Conservation (phyloP, 2,888 invertebrate genomes). For the Lepidochitona cinerea region DNA sequence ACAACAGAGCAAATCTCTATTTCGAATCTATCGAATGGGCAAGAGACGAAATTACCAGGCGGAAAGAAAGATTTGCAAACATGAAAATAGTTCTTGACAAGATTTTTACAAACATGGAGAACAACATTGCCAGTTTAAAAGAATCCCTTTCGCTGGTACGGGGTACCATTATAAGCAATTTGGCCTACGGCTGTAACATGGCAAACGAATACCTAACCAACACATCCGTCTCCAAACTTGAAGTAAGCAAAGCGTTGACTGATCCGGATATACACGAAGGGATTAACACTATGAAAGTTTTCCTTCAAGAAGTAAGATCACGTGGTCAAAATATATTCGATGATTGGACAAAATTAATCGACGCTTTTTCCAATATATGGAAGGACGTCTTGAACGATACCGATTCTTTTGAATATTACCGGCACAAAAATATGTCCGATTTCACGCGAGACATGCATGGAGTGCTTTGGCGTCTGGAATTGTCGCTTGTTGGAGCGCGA, state of each 20-base stretch:
- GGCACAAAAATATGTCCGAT: conserved; percentile 34
- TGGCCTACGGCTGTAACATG: conserved; percentile 23
- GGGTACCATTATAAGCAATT: conserved; percentile 23
- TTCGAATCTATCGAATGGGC: conserved; percentile 49
- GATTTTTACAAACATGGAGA: conserved; percentile 21
- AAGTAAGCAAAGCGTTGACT: conserved; percentile 34
- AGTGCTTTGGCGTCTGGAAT: conserved; percentile 25
- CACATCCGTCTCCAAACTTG: conserved; percentile 25
- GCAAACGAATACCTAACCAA: conserved; percentile 30
- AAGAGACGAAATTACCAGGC: conserved; percentile 28
- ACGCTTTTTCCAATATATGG: conserved; percentile 41
- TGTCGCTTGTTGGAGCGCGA: conserved; percentile 10
- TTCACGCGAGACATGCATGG: conserved; percentile 31
- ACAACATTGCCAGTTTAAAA: conserved; percentile 27
- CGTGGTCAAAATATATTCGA: conserved; percentile 49
- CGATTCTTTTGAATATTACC: conserved; percentile 45
- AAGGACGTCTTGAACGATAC: conserved; percentile 41
- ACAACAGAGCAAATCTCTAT: conserved; percentile 28
- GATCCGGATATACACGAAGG: conserved; percentile 34
- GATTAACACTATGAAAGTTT: conserved; percentile 32
- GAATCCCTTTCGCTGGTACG: conserved; percentile 23
- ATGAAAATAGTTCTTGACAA: conserved; percentile 18
- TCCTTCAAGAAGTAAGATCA: conserved; percentile 47
- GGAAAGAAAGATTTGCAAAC: conserved; percentile 23
- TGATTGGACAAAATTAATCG: conserved; percentile 37